These are phyloP conservation scores for Chloroceryle amazona DNA, from an alignment of 2,797 vertebrate genomes.

Conservation along the genomic window DNA sequence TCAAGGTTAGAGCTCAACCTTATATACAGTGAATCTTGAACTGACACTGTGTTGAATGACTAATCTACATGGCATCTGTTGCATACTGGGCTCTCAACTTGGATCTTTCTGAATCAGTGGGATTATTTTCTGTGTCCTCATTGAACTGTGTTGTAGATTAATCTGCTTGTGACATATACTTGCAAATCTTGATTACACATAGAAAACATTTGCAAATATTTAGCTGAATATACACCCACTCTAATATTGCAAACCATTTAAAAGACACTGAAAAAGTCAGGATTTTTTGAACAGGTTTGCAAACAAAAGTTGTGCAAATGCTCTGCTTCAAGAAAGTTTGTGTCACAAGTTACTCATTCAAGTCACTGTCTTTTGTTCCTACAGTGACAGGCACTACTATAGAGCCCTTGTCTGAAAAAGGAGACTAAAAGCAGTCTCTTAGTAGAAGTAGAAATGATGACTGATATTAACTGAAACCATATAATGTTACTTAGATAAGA, in stretches of 20 bases:
- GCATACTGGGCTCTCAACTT: background rate
- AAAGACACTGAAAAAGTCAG: background rate
- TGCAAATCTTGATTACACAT: background rate
- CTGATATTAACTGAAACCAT: constrained; percentile 15
- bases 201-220: background rate
- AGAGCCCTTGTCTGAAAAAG: background rate
- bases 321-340: background rate
- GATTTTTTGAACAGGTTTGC: background rate
- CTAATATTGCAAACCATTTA: background rate
- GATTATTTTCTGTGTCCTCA: background rate
- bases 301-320: background rate
- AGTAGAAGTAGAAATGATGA: constrained; percentile 3
- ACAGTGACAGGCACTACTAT: background rate
- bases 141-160: background rate
- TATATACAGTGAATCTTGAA: background rate
- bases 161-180: background rate
- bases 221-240: background rate
- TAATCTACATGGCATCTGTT: background rate
- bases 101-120: background rate
- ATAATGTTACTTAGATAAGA: constrained; percentile 37
- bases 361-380: background rate
- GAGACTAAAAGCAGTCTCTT: background rate
- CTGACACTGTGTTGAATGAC: background rate
- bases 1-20: background rate
- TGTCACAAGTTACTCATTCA: background rate